These are phyloP conservation scores for Macrocentrus cingulum DNA, from an alignment of 1,140 invertebrate genomes.

Conservation along the genomic window DNA sequence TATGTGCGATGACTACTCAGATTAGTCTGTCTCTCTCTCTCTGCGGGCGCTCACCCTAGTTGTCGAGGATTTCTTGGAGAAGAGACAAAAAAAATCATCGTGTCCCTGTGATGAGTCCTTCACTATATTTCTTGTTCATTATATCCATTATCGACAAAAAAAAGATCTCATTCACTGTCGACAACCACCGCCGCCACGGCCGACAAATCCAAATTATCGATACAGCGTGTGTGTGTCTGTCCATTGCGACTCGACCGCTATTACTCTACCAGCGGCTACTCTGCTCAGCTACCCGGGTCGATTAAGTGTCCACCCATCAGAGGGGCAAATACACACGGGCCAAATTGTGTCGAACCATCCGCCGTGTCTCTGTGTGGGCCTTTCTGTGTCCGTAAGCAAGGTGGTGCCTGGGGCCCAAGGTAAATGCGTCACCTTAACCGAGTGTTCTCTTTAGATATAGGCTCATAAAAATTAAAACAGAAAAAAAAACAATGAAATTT, in stretches of 20 bases:
- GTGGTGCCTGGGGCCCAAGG: slow-evolving; percentile 61
- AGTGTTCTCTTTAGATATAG: slow-evolving; percentile 59
- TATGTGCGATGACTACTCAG: too few species aligned
- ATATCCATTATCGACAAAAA: too few species aligned
- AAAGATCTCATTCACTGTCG: too few species aligned
- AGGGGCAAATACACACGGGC: slow-evolving; percentile 46
- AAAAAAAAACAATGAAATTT: not conserved
- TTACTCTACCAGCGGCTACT: slow-evolving; percentile 42
- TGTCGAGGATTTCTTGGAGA: too few species aligned
- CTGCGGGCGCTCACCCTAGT: too few species aligned
- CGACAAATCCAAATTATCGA: not conserved
- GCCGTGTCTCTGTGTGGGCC: slow-evolving; percentile 51
- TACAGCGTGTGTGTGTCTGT: not conserved
- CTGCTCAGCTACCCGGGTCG: slow-evolving; percentile 39
- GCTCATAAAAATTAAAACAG: slow-evolving; percentile 41
- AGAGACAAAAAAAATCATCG: too few species aligned
- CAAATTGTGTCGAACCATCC: slow-evolving; percentile 52
- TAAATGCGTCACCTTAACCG: slow-evolving; percentile 61
- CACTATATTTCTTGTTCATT: too few species aligned
- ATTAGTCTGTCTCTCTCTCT: too few species aligned
- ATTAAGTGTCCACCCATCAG: slow-evolving; percentile 46
- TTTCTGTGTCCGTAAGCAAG: slow-evolving; percentile 60
- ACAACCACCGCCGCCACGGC: not conserved
- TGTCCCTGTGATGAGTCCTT: too few species aligned
- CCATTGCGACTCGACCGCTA: slow-evolving; percentile 24